Conservation (phyloP, 2,888 invertebrate genomes). For the Drosophila borealis region DNA sequence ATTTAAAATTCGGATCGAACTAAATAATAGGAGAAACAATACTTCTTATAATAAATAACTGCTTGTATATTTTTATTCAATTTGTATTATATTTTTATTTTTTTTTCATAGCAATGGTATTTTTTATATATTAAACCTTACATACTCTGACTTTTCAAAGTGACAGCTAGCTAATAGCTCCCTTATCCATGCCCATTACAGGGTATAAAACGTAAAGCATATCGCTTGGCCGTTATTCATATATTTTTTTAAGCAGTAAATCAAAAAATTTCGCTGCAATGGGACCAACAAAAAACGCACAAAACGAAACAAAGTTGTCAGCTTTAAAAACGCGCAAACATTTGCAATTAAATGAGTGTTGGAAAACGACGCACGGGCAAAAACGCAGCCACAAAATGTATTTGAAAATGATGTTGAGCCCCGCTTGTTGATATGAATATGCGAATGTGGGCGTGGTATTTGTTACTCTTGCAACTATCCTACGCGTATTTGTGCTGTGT, state of each 20-base stretch:
- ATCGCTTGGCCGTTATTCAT: constrained; percentile 25
- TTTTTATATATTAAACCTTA: too few species aligned
- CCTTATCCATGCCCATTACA: constrained; percentile 1
- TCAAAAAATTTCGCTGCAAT: constrained; percentile 33
- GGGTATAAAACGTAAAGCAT: constrained; percentile 26
- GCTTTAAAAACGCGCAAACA: constrained; percentile 45
- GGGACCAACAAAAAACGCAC: constrained; percentile 10
- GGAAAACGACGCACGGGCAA: constrained; percentile 13
- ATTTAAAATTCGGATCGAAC: too few species aligned
- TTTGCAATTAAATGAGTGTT: constrained; percentile 59
- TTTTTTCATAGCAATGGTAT: too few species aligned
- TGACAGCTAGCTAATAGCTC: background rate
- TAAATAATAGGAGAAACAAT: too few species aligned
- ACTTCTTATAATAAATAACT: too few species aligned
- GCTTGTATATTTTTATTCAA: too few species aligned
- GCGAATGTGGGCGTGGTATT: constrained; percentile 5
- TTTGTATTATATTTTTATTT: too few species aligned
- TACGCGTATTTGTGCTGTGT: constrained; percentile 20
- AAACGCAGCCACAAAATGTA: constrained; percentile 47
- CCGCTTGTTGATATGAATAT: constrained; percentile 39
- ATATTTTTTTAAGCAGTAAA: constrained; percentile 53
- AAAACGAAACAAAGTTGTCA: background rate
- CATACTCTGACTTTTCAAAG: too few species aligned
- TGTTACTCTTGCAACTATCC: constrained; percentile 13
- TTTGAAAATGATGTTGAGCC: constrained; percentile 64